Evolutionary conservation across 2,888 invertebrate genomes (phyloP).

Genomic region (Schizaphis graminum): DNA sequence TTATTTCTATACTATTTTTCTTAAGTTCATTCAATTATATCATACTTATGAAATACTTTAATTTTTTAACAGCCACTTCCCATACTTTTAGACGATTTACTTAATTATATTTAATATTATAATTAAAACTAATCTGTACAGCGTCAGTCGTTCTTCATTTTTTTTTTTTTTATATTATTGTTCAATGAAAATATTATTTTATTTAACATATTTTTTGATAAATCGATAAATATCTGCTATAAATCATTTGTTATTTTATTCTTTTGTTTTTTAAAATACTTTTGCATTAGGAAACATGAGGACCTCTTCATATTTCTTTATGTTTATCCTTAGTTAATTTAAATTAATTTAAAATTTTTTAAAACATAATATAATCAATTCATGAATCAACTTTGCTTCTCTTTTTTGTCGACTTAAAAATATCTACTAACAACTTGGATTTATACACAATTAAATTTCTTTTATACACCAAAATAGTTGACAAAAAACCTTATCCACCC

Average conservation of each 20-base stretch:
- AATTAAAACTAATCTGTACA: neutral
- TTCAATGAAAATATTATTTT: neutral
- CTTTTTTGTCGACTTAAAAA: too few species aligned
- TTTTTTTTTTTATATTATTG: neutral
- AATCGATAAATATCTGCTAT: neutral
- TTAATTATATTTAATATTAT: neutral
- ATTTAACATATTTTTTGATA: neutral
- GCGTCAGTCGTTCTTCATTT: neutral
- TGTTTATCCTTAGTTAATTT: neutral
- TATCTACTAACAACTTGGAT: too few species aligned
- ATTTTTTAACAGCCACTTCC: neutral
- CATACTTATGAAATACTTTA: neutral
- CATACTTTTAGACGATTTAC: neutral
- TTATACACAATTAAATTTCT: too few species aligned
- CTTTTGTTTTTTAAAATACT: neutral
- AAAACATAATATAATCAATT: neutral
- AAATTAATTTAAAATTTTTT: neutral
- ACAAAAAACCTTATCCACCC: too few species aligned
- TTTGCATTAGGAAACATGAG: neutral
- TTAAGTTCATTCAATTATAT: neutral
- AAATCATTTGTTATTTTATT: neutral
- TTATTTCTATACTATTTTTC: neutral
- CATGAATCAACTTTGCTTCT: too few species aligned
- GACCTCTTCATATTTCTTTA: neutral
- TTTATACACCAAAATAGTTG: too few species aligned